Conservation (phyloP, 2,113 vertebrate species). For the Probosciger aterrimus region DNA sequence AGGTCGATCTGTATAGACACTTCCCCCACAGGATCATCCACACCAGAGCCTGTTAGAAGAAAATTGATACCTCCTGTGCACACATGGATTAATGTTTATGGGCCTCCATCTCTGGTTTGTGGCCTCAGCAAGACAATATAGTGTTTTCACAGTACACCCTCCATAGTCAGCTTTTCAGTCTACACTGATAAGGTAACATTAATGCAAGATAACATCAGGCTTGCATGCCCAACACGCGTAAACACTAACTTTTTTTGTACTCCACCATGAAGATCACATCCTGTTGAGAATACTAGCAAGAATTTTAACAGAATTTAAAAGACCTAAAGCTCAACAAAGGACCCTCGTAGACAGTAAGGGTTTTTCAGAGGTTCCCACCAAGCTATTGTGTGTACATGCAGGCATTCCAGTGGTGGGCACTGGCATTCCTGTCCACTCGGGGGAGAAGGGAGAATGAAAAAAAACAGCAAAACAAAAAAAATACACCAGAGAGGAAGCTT, state of each 20-base stretch:
- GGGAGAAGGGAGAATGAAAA: not conserved
- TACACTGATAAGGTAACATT: rapidly evolving
- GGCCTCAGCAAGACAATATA: not conserved
- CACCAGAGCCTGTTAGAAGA: slow-evolving; percentile 80
- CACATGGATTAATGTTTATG: not conserved
- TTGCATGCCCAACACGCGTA: not conserved
- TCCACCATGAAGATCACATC: not conserved
- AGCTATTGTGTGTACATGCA: slow-evolving; percentile 3
- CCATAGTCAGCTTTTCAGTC: not conserved
- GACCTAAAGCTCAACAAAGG: not conserved
- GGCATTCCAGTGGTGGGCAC: slow-evolving; percentile 15
- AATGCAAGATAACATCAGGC: not conserved
- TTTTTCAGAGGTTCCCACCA: not conserved
- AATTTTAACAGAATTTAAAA: not conserved
- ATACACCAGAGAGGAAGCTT: not conserved
- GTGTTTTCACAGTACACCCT: not conserved
- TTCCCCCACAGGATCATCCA: slow-evolving; percentile 93
- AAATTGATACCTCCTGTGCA: not conserved
- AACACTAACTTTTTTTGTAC: not conserved
- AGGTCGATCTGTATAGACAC: slow-evolving; percentile 93
- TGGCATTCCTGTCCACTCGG: not conserved
- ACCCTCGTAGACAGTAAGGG: not conserved
- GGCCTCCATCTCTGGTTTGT: not conserved
- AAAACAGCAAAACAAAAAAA: not conserved
- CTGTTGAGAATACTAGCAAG: not conserved